Evolutionary conservation across 1,140 invertebrate species (phyloP), one percentile per base, ranked within the genome.

Genomic region (Nebria ingens): DNA sequence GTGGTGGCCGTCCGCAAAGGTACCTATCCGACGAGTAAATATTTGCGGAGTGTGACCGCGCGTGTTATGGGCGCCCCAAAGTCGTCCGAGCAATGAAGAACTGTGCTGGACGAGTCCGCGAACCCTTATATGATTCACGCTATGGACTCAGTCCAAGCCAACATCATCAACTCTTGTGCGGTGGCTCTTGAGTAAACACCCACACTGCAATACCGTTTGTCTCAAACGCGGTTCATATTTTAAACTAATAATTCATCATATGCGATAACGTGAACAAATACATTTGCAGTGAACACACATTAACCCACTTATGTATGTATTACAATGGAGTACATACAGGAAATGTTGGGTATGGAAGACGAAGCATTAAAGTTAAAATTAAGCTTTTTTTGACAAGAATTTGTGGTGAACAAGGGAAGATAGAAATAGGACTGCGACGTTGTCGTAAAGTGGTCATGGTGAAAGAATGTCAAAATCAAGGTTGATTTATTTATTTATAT

Each of bases 1-100:
- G 6, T 34, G 25, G 6, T 34, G 25, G 25, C 25, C 25, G 25
- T 34, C 6, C 6, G 40, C 40, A 9, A 45, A 45, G 40, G 40
- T 45, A 45, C 17, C 15, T n/a, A n/a, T n/a, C n/a, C n/a, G 6
- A 12, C 40, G 3, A 17, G 40, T 45, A 45, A 45, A 45, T 45
- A 45, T 45, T 45, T 45, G 40, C 40, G 40, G 40, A 45, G 40
- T 45, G 40, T 45, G 40, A 12, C 40, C 17, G 40, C 40, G 40
- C 40, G 9, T 45, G 17, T 17, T n/a, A 29, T 29, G 25, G 25
- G 6, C 9, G n/a, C 6, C 25, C 25, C n/a, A 34, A 34, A 34
- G 25, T 34, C 25, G 25, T 9, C 25, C 25, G 25, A n/a, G n/a
- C n/a, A n/a, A n/a, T n/a, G n/a, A n/a, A n/a, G n/a, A n/a, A n/a